A percentile compares a stretch with the other conserved stretches of the same genome.
Conservation (phyloP, 1,140 invertebrate genomes). For the Oedothorax gibbosus region DNA sequence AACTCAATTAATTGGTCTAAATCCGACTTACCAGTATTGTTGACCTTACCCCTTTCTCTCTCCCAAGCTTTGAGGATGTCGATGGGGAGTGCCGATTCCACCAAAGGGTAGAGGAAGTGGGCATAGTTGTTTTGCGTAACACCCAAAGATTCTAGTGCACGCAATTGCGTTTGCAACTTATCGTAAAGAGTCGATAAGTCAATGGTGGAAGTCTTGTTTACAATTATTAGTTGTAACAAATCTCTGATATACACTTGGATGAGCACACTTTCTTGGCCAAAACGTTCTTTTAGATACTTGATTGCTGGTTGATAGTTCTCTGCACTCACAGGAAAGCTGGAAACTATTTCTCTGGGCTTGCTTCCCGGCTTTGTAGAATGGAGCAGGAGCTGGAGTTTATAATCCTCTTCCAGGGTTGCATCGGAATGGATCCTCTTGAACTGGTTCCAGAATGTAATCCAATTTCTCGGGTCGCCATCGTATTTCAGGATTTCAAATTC, state of each 20-base stretch:
- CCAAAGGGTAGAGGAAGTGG: neutral
- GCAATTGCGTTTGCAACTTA: conserved; percentile 14
- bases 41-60: no score
- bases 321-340: neutral
- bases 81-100: neutral
- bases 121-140: conserved; percentile 15
- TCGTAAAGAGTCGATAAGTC: conserved; percentile 1
- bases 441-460: conserved; percentile 7
- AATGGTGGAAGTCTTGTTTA: neutral
- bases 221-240: neutral
- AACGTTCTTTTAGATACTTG: neutral
- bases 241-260: conserved; percentile 19
- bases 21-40: neutral
- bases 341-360: neutral
- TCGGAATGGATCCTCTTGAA: conserved; percentile 7
- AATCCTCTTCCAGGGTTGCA: neutral
- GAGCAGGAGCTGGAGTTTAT: neutral
- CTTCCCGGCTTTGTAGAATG: neutral
- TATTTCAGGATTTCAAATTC: conserved; percentile 6
- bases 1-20: conserved; percentile 21
- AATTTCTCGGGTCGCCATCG: neutral
- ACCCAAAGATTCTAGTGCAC: conserved; percentile 5
- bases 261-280: conserved; percentile 3
- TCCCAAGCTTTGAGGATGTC: conserved; percentile 7
- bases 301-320: conserved; percentile 7